Evolutionary conservation across 2,888 invertebrate genomes (phyloP).

Genomic region (Plebejus argus): DNA sequence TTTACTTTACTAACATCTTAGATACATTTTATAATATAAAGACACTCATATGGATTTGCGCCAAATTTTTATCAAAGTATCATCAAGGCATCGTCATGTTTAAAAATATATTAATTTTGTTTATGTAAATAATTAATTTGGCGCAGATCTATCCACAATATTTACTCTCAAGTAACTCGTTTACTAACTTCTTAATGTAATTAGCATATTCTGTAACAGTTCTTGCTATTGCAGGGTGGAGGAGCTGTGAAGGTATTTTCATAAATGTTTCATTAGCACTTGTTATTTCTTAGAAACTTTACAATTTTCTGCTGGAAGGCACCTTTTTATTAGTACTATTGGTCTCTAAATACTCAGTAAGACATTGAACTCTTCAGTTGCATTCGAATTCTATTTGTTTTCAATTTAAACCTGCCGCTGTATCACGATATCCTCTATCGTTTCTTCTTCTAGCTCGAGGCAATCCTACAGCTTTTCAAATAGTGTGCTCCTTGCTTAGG

Average conservation of each 20-base stretch:
- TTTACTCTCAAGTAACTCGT: neutral
- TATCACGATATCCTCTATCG: neutral
- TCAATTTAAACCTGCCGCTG: neutral
- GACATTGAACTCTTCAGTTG: neutral
- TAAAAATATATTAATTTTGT: neutral
- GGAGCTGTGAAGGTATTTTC: conserved; percentile 27
- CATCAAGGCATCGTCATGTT: neutral
- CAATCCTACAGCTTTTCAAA: neutral
- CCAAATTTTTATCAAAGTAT: neutral
- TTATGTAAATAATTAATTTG: neutral
- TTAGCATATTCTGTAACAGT: conserved; percentile 11
- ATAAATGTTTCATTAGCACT: conserved; percentile 1
- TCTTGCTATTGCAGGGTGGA: conserved; percentile 19
- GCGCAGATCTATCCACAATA: neutral
- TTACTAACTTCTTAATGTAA: neutral
- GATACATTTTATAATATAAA: neutral
- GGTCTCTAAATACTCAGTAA: too few species aligned
- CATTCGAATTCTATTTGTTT: neutral
- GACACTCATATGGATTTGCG: neutral
- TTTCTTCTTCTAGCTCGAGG: neutral
- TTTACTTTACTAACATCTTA: conserved; percentile 1
- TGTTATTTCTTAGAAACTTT: conserved; percentile 4
- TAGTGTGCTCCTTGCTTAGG: neutral
- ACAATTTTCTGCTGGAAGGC: neutral
- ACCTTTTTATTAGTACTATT: neutral